A percentile compares a stretch with the other conserved stretches of the same genome.
These are phyloP conservation scores for Eutolmus rufibarbis DNA, from an alignment of 2,888 invertebrate genomes.

Conservation along the genomic window DNA sequence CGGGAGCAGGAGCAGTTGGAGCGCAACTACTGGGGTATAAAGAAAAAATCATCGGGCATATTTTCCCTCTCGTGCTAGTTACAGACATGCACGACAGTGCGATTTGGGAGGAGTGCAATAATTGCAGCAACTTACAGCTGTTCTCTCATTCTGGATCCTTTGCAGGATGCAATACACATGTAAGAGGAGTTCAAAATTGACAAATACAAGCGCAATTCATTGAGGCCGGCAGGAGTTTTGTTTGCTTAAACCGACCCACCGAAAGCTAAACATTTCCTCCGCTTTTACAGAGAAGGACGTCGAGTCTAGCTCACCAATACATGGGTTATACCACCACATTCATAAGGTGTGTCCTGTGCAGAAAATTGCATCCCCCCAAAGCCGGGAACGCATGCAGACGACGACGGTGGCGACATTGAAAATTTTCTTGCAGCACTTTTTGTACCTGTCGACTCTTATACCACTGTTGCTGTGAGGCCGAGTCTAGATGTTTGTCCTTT, in stretches of 20 bases:
- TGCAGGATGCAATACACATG: background rate
- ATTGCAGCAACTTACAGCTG: conserved; percentile 13
- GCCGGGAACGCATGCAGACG: background rate
- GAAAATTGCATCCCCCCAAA: background rate
- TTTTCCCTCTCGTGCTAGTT: background rate
- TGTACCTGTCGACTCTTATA: background rate
- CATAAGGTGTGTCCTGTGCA: background rate
- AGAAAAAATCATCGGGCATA: background rate
- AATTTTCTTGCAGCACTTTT: conserved; percentile 1
- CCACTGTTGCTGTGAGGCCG: background rate
- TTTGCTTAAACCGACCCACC: conserved; percentile 23
- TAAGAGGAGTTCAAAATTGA: background rate
- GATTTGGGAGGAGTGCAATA: conserved; percentile 40
- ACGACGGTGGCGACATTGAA: conserved; percentile 31
- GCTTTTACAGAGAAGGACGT: background rate
- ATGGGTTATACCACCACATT: background rate
- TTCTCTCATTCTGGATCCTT: background rate
- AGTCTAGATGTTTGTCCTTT: background rate
- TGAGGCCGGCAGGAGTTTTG: background rate
- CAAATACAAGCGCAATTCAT: background rate
- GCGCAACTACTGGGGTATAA: background rate
- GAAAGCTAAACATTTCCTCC: background rate
- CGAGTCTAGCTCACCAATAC: conserved; percentile 6
- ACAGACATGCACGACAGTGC: background rate
- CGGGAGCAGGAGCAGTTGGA: background rate